Conservation (phyloP, 2,113 vertebrate species). For the Psettodes erumei region DNA sequence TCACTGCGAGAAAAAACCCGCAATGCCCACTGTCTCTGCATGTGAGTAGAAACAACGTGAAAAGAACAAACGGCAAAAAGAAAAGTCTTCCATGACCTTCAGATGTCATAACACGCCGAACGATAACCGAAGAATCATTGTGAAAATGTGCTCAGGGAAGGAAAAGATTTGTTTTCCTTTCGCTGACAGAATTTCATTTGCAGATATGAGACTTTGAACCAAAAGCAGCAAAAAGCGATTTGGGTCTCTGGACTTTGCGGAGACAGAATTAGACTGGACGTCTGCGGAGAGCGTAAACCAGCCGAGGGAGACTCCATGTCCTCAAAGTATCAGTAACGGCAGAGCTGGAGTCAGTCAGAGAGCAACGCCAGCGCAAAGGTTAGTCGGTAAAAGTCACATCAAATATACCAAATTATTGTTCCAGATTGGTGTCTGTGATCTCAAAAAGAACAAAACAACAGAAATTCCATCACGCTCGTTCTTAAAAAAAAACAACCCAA, state of each 20-base stretch:
- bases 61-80: background rate
- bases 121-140: slow-evolving; percentile 23
- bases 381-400: background rate
- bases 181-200: slow-evolving; percentile 5
- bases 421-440: no score
- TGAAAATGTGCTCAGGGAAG: background rate
- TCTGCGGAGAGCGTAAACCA: background rate
- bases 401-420: no score
- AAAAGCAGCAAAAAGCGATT: background rate
- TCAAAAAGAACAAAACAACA: no score
- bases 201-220: slow-evolving; percentile 1
- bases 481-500: no score
- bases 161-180: background rate
- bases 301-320: background rate
- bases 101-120: slow-evolving; percentile 37
- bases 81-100: slow-evolving; percentile 18
- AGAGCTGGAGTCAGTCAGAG: background rate
- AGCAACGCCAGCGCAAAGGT: background rate
- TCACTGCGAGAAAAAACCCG: slow-evolving; percentile 21
- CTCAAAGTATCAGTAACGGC: background rate
- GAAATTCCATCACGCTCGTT: no score
- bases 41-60: slow-evolving; percentile 18
- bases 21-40: slow-evolving; percentile 20
- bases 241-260: background rate
- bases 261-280: background rate